A percentile compares a stretch with the other conserved stretches of the same genome.
phyloP scores from a whole-genome alignment of 2,888 invertebrate genomes.

The Mactromeris polynyma region DNA sequence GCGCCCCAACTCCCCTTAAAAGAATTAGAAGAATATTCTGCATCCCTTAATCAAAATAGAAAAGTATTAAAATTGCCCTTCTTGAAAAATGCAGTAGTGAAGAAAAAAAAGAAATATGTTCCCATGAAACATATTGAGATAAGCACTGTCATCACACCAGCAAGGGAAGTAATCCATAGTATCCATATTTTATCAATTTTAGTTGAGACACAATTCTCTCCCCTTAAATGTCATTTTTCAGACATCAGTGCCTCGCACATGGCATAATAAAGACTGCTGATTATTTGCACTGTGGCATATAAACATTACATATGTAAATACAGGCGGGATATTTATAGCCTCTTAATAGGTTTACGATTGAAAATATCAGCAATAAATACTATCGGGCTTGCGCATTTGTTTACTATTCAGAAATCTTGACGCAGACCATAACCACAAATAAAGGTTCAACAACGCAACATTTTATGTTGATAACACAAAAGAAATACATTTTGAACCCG shows the following conservation, averaged over 20 bases:
- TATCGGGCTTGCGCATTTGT: neutral
- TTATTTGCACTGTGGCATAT: neutral
- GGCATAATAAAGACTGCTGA: neutral
- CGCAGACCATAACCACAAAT: neutral
- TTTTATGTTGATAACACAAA: too few species aligned
- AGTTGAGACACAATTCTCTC: neutral
- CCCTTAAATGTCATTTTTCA: neutral
- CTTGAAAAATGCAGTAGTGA: too few species aligned
- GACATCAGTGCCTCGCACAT: neutral
- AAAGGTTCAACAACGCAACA: neutral
- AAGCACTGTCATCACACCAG: too few species aligned
- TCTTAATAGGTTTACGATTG: neutral
- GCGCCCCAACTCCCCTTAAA: too few species aligned
- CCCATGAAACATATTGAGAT: too few species aligned
- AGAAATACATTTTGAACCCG: too few species aligned
- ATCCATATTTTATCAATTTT: neutral
- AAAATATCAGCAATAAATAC: slow-evolving; percentile 4
- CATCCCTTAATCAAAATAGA: too few species aligned
- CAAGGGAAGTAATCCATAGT: neutral
- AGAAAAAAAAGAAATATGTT: too few species aligned
- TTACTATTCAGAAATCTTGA: neutral
- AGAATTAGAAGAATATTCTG: too few species aligned
- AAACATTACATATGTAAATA: slow-evolving; percentile 14
- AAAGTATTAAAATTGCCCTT: too few species aligned
- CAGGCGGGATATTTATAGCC: neutral